Conservation (phyloP, 64 coral and sea anemone species). For the Pocillopora verrucosa region DNA sequence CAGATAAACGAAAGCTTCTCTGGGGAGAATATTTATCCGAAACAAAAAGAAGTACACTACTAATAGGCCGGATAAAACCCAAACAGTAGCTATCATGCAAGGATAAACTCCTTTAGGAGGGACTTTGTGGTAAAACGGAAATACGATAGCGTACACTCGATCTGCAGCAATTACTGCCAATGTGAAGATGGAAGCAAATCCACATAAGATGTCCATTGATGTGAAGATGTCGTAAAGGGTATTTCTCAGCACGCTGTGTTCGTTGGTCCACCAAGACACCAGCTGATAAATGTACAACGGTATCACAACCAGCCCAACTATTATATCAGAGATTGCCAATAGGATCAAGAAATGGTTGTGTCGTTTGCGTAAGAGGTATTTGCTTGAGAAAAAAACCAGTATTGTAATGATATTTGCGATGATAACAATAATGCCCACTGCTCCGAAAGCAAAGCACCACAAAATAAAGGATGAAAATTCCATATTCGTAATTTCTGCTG, state of each 20-base stretch:
- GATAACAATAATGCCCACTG: constrained; percentile 43
- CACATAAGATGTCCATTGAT: constrained; percentile 65
- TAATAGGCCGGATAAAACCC: constrained; percentile 53
- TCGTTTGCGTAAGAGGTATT: constrained; percentile 58
- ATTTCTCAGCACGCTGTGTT: constrained; percentile 19
- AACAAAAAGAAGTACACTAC: constrained; percentile 58
- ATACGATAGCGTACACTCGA: constrained; percentile 51
- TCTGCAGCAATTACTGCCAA: constrained; percentile 62
- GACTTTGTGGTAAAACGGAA: constrained; percentile 46
- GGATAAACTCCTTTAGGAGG: constrained; percentile 23
- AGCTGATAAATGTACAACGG: constrained; percentile 72
- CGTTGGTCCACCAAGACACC: constrained; percentile 21
- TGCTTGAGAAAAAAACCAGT: constrained; percentile 45
- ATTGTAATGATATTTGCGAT: constrained; percentile 49
- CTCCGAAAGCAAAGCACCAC: constrained; percentile 26
- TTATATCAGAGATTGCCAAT: constrained; percentile 56
- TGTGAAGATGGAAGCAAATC: constrained; percentile 80
- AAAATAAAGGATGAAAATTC: neutral
- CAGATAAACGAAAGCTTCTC: constrained; percentile 52
- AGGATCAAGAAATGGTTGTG: constrained; percentile 64
- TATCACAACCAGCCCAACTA: constrained; percentile 56
- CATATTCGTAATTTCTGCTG: neutral
- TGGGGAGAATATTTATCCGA: constrained; percentile 16
- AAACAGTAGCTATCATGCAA: constrained; percentile 33
- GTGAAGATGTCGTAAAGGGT: constrained; percentile 36